phyloP scores from a whole-genome alignment of 2,797 vertebrate species.

The Enteromius anoplus region DNA sequence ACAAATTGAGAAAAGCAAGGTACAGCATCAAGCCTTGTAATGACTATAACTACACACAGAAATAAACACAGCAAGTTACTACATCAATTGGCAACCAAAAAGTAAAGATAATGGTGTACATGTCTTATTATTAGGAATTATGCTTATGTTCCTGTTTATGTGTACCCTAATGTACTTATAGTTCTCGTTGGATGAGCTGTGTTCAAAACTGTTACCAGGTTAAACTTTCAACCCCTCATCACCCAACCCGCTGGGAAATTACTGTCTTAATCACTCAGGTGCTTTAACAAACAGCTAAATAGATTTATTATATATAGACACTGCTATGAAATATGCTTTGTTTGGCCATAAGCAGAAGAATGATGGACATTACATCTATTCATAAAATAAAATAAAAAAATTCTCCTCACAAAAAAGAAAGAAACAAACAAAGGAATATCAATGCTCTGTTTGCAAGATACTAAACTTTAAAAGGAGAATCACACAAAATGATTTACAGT shows the following conservation, averaged over 20 bases:
- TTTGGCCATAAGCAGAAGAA: constrained; percentile 73
- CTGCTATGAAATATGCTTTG: constrained; percentile 74
- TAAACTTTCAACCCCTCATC: not conserved
- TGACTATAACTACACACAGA: not conserved
- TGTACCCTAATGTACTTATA: not conserved
- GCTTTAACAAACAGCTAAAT: constrained; percentile 81
- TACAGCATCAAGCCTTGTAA: not conserved
- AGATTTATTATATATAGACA: constrained; percentile 79
- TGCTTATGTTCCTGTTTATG: not conserved
- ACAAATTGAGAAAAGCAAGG: not conserved
- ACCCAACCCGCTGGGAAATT: constrained; percentile 13
- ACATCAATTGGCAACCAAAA: not conserved
- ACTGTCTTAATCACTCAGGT: constrained; percentile 71
- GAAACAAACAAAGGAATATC: constrained; percentile 73
- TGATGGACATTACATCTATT: constrained; percentile 66
- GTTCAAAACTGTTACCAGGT: not conserved
- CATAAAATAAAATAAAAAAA: constrained; percentile 74
- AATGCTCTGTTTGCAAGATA: constrained; percentile 79
- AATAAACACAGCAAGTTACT: not conserved
- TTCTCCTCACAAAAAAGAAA: constrained; percentile 81
- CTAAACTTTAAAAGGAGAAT: constrained; percentile 80
- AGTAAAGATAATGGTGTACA: too few relatives aligned
- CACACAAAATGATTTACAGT: constrained; percentile 87
- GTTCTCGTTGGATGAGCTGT: not conserved
- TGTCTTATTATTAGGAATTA: not conserved